Conservation (phyloP, 2,113 vertebrate species). For the Aix galericulata region DNA sequence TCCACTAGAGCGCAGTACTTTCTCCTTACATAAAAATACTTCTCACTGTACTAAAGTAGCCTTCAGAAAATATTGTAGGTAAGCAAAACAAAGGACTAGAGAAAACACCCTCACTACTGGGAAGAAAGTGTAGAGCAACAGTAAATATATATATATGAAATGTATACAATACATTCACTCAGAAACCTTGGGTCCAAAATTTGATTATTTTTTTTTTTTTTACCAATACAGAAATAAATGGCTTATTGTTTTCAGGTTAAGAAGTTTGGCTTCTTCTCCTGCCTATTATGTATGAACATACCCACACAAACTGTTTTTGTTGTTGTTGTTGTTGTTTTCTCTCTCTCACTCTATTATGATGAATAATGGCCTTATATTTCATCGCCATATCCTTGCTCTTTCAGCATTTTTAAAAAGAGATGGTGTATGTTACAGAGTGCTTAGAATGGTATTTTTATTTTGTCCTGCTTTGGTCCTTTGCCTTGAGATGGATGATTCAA, state of each 20-base stretch:
- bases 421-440: constrained; percentile 2
- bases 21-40: not conserved
- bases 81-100: not conserved
- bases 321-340: not conserved
- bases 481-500: constrained; percentile 39
- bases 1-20: not conserved
- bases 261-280: not conserved
- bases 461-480: constrained; percentile 19
- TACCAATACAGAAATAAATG: not conserved
- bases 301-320: not conserved
- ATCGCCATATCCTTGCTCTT: constrained; percentile 17
- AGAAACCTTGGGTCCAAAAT: not conserved
- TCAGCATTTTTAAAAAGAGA: constrained; percentile 44
- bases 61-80: not conserved
- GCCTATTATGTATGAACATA: not conserved
- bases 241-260: not conserved
- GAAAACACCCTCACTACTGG: not conserved
- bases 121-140: not conserved
- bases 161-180: not conserved
- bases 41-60: not conserved
- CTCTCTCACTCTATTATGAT: not conserved
- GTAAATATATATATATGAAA: not conserved
- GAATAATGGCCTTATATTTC: constrained; percentile 34
- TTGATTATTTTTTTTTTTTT: not conserved
- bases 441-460: constrained; percentile 52